Evolutionary conservation across 1,140 invertebrate genomes (phyloP), one percentile per base, ranked within the genome.

Genomic region (Dinoponera quadriceps): DNA sequence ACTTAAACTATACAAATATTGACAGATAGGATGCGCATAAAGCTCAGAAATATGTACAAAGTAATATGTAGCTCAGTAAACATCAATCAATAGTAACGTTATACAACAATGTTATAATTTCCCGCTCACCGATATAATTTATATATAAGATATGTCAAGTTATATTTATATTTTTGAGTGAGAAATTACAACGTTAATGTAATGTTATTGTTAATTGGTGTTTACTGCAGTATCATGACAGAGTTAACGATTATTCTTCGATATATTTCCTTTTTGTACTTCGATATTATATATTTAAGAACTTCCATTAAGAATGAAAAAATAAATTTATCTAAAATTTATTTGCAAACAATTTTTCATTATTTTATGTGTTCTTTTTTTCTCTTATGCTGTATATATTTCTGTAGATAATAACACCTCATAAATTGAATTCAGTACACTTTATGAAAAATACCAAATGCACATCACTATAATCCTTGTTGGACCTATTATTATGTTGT

Each of bases 1-100:
- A 69, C 91, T 97, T 57, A 95, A 95, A 65, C 88, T 97, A 11
- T 97, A 96, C 87, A 96, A 95, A 84, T 85, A 91, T 73, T 84
- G 74, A 65, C 73, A 87, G 83, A 2, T 73, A 25, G 27, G 5
- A 51, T 74, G 33, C 55, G 33, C 16, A 16, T 2, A 60, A 77
- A 29, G 55, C 86, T 65, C 16, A 49, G 54, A 59, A 18, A 29
- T 14, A 33, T 48, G 55, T 51, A 51, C 68, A 75, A 83, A 84
- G 54, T 68, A 44, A 73, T 49, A n/a, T n/a, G n/a, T n/a, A n/a
- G n/a, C n/a, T n/a, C n/a, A n/a, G n/a, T n/a, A n/a, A n/a, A n/a
- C n/a, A n/a, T n/a, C n/a, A n/a, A n/a, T n/a, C n/a, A n/a, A n/a
- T n/a, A n/a, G n/a, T n/a, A n/a, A n/a, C n/a, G n/a, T n/a, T n/a